These are phyloP conservation scores for Tychaedon coryphoeus DNA, from an alignment of 2,113 vertebrate species.

Conservation along the genomic window DNA sequence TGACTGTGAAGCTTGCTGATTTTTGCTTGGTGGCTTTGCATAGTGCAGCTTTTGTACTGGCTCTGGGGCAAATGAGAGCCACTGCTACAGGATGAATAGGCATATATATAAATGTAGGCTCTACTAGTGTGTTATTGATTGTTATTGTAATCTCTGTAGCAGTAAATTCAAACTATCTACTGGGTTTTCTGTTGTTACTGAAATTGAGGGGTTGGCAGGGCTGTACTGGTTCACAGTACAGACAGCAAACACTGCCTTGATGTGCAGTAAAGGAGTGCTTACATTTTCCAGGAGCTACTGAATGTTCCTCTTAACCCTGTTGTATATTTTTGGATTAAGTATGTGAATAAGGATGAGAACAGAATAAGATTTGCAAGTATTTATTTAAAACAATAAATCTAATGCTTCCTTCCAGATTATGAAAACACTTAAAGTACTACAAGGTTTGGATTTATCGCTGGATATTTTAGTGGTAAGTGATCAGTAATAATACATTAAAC, in stretches of 20 bases:
- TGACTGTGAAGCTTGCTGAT: not conserved
- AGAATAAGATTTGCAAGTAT: not conserved
- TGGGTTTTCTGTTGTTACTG: not conserved
- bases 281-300: not conserved
- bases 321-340: not conserved
- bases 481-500: not conserved
- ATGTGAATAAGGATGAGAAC: not conserved
- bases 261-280: not conserved
- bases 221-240: not conserved
- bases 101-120: not conserved
- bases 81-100: not conserved
- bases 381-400: not conserved
- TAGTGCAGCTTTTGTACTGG: not conserved
- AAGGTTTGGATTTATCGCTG: slow-evolving; percentile 80
- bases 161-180: not conserved
- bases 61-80: not conserved
- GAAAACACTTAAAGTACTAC: slow-evolving; percentile 77
- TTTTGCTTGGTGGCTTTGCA: not conserved
- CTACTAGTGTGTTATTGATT: not conserved
- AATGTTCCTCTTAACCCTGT: not conserved
- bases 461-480: slow-evolving; percentile 83
- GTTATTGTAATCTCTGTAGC: not conserved
- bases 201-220: not conserved
- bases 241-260: not conserved
- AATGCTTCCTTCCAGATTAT: slow-evolving; percentile 75